Percentiles rank a stretch among this genome's conserved stretches.
Evolutionary conservation across 2,888 invertebrate species (phyloP).

Genomic region (Philereme vetulata): DNA sequence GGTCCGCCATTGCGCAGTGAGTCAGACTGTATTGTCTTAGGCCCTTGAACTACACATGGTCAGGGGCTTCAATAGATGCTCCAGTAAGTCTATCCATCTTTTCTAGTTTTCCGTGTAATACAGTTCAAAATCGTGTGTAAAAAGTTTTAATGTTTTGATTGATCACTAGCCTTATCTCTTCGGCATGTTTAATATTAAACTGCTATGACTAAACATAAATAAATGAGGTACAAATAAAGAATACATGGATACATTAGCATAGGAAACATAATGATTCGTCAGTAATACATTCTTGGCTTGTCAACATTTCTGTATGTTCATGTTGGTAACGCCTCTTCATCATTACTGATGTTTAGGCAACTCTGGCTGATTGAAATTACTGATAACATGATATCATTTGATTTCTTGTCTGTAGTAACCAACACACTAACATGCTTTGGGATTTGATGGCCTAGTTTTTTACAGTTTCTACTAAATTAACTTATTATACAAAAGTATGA

Average conservation of each 20-base stretch:
- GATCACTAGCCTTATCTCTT: neutral
- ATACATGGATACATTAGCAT: constrained; percentile 51
- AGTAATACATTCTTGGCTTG: constrained; percentile 67
- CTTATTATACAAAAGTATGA: no score
- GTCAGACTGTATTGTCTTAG: no score
- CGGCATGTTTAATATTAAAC: constrained; percentile 58
- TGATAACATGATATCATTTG: constrained; percentile 45
- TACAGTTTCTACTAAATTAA: no score
- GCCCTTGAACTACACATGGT: no score
- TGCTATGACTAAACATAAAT: constrained; percentile 73
- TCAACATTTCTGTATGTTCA: constrained; percentile 64
- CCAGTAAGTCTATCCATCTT: no score
- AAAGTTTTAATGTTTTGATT: neutral
- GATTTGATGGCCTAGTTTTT: neutral
- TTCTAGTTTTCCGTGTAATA: neutral
- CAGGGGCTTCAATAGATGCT: no score
- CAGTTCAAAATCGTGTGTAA: neutral
- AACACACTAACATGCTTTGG: no score
- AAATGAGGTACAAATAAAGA: constrained; percentile 59
- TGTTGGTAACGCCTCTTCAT: constrained; percentile 69
- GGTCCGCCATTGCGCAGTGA: no score
- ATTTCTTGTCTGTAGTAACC: constrained; percentile 5
- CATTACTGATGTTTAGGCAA: constrained; percentile 53
- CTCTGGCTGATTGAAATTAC: constrained; percentile 49
- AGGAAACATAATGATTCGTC: constrained; percentile 56